Base-by-base conservation (phyloP, 2,797 vertebrate genomes). In the Anniella stebbinsi region DNA sequence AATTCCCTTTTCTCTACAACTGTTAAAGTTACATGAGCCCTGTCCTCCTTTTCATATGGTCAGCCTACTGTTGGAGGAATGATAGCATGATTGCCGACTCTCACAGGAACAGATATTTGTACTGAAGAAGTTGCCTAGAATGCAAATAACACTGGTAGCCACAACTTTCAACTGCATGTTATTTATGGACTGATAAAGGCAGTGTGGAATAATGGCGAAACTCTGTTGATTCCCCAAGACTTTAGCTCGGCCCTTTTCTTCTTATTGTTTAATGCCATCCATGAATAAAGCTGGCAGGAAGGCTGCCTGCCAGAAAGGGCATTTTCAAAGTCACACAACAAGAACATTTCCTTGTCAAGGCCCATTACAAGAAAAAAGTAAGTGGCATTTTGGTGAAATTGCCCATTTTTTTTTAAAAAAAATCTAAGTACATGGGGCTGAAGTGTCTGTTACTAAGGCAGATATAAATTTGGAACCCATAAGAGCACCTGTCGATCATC, bases 241-340 rank as follows among this genome's bases (percentile, higher is more conserved):
- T 94, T 93, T 88, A 94, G 93, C 93, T 91, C 95, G 91, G 86
- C 25, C 90, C 38, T 4, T 93, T 4, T 78, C 10, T 90, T 94
- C 51, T 54, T 95, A 66, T 94, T 95, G 30, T 95, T 95, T 89
- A 94, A 96, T 94, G 88, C 70, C 89, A 94, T 60, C 33, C 92
- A 94, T 94, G 3, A 92, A 77, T 88, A 94, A n/a, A 84, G 72
- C 18, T 89, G 38, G 30, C 89, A 92, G 87, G n/a, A 94, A 95
- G 89, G 23, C 88, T 95, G 91, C 17, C 87, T 96, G 89, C 54
- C 87, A 95, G 92, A 87, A 92, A 94, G 73, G 92, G 75, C 90
- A 95, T 96, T 95, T 96, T 96, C 93, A 97, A 97, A 95, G 91
- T 96, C 92, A 96, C 92, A 93, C 89, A 95, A 90, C 87, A 92